Percentiles rank a stretch among this genome's conserved stretches.
Conservation (phyloP, 2,113 vertebrate genomes). For the Syngnathus typhle region DNA sequence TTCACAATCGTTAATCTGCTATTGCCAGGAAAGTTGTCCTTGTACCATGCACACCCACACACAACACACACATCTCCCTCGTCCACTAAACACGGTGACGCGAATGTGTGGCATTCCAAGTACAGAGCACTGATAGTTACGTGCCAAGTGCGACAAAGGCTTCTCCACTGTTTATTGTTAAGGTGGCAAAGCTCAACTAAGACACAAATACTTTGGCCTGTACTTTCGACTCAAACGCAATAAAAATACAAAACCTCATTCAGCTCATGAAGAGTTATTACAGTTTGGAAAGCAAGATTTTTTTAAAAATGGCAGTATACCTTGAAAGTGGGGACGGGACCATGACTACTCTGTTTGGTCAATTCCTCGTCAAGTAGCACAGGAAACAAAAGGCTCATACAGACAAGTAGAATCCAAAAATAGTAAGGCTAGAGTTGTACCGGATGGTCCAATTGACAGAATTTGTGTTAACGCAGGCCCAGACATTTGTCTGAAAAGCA, state of each 20-base stretch:
- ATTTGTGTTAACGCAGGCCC: neutral
- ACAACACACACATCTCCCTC: neutral
- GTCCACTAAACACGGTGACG: neutral
- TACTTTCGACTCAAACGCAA: neutral
- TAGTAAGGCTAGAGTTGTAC: neutral
- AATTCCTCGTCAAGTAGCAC: neutral
- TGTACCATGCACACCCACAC: neutral
- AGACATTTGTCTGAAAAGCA: neutral
- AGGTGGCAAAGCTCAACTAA: constrained; percentile 6
- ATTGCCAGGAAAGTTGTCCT: constrained; percentile 25
- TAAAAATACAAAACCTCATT: no score
- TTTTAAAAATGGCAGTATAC: no score
- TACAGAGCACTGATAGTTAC: constrained; percentile 11
- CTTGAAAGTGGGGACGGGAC: neutral
- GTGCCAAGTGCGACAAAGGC: constrained; percentile 11
- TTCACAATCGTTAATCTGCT: constrained; percentile 46
- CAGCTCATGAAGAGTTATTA: no score
- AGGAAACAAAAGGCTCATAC: neutral
- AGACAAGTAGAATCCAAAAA: neutral
- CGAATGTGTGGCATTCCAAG: neutral
- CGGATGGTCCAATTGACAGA: neutral
- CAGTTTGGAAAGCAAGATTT: no score
- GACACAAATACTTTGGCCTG: constrained; percentile 9
- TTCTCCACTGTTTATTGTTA: constrained; percentile 1
- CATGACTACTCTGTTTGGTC: neutral